These are phyloP conservation scores for Pteria penguin DNA, from an alignment of 2,888 invertebrate genomes.

Conservation along the genomic window DNA sequence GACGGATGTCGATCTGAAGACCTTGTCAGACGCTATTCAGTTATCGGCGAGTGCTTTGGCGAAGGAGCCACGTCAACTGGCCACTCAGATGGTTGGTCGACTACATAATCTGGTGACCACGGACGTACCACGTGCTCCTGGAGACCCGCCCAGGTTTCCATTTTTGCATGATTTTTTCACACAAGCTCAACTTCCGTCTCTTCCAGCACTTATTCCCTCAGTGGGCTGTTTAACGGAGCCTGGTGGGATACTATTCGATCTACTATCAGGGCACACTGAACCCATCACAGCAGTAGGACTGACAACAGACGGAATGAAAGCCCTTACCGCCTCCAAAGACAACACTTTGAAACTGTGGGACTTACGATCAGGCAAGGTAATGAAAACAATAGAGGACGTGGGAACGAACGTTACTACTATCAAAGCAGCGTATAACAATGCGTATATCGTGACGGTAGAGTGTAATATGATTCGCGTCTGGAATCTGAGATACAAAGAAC, in stretches of 20 bases:
- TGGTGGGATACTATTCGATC: slow-evolving; percentile 74
- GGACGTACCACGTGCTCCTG: slow-evolving; percentile 71
- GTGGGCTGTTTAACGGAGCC: slow-evolving; percentile 75
- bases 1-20: slow-evolving; percentile 76
- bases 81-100: slow-evolving; percentile 84
- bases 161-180: slow-evolving; percentile 66
- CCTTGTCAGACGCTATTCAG: slow-evolving; percentile 87
- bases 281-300: slow-evolving; percentile 74
- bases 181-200: slow-evolving; percentile 66
- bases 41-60: slow-evolving; percentile 87
- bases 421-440: slow-evolving; percentile 62
- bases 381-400: slow-evolving; percentile 68
- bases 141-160: slow-evolving; percentile 75
- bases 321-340: slow-evolving; percentile 75
- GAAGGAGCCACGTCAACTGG: slow-evolving; percentile 91
- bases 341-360: slow-evolving; percentile 78
- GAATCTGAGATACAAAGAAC: slow-evolving; percentile 63
- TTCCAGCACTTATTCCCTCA: slow-evolving; percentile 74
- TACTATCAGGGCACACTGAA: slow-evolving; percentile 75
- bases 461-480: slow-evolving; percentile 68
- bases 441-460: slow-evolving; percentile 71
- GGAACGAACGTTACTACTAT: slow-evolving; percentile 70
- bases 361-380: slow-evolving; percentile 71
- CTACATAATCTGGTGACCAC: slow-evolving; percentile 76
- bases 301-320: slow-evolving; percentile 72